These are phyloP conservation scores for Dinocampus coccinellae DNA, from an alignment of 2,888 invertebrate genomes.

Conservation along the genomic window DNA sequence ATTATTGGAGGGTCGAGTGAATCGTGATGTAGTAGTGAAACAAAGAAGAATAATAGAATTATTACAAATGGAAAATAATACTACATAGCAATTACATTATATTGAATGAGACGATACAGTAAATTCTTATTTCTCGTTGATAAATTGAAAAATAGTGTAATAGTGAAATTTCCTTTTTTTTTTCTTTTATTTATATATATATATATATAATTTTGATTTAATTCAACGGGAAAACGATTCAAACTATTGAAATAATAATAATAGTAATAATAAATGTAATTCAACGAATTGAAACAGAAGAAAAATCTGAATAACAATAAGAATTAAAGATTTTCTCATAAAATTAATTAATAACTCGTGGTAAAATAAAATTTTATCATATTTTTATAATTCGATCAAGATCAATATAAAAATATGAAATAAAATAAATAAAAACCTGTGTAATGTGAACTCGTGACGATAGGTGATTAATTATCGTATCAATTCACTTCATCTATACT, in stretches of 20 bases:
- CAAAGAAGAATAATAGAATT: conserved; percentile 6
- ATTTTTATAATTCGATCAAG: conserved; percentile 6
- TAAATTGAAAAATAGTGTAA: too few relatives aligned
- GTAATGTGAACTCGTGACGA: background rate
- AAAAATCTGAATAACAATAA: too few relatives aligned
- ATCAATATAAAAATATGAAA: background rate
- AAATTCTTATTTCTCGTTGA: too few relatives aligned
- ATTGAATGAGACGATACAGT: background rate
- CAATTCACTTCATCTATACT: conserved; percentile 16
- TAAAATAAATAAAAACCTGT: background rate
- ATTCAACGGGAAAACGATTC: too few relatives aligned
- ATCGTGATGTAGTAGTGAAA: conserved; percentile 3
- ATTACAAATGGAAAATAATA: background rate
- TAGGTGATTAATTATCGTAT: conserved; percentile 15
- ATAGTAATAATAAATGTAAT: too few relatives aligned
- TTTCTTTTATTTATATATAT: too few relatives aligned
- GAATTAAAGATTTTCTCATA: too few relatives aligned
- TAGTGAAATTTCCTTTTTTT: too few relatives aligned
- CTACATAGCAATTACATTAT: background rate
- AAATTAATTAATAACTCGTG: too few relatives aligned
- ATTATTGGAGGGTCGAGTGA: background rate
- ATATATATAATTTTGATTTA: too few relatives aligned
- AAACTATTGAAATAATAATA: too few relatives aligned
- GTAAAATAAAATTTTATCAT: background rate
- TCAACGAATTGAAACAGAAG: background rate